Percentiles rank a stretch among this genome's conserved stretches.
phyloP scores from a whole-genome alignment of 2,113 vertebrate species.

The Bujurquina vittata region DNA sequence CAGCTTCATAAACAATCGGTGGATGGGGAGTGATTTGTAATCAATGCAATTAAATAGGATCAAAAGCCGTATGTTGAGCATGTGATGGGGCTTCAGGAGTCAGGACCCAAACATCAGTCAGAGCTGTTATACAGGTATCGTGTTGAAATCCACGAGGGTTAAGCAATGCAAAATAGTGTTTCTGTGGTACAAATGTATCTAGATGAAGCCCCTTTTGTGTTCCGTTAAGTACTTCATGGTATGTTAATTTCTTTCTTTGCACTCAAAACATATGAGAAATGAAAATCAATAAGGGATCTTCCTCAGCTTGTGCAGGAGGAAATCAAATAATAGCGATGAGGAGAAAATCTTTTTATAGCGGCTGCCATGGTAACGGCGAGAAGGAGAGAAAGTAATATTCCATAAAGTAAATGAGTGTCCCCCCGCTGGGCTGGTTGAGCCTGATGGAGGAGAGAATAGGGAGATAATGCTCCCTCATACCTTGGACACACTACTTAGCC shows the following conservation, averaged over 20 bases:
- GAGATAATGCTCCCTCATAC: slow-evolving; percentile 58
- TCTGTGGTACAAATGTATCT: neutral
- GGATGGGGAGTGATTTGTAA: neutral
- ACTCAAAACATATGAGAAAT: slow-evolving; percentile 71
- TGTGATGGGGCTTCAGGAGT: neutral
- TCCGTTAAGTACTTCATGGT: slow-evolving; percentile 51
- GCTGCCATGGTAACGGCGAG: slow-evolving; percentile 81
- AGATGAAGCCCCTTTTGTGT: slow-evolving; percentile 3
- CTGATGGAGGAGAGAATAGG: slow-evolving; percentile 68
- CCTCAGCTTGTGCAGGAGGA: slow-evolving; percentile 31
- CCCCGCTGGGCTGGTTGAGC: slow-evolving; percentile 74
- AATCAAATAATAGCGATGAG: slow-evolving; percentile 75
- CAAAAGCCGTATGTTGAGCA: neutral
- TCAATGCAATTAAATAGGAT: neutral
- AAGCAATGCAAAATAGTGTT: neutral
- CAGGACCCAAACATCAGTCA: neutral
- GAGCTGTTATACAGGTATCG: neutral
- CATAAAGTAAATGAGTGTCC: slow-evolving; percentile 79
- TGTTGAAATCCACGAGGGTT: neutral
- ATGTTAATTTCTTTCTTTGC: slow-evolving; percentile 68
- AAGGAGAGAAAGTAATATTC: slow-evolving; percentile 79
- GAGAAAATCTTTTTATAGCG: slow-evolving; percentile 80
- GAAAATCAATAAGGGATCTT: slow-evolving; percentile 77
- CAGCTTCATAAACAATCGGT: neutral
- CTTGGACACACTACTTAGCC: slow-evolving; percentile 65